Conservation (phyloP, 2,888 invertebrate genomes). For the Chrysotoxum bicinctum region DNA sequence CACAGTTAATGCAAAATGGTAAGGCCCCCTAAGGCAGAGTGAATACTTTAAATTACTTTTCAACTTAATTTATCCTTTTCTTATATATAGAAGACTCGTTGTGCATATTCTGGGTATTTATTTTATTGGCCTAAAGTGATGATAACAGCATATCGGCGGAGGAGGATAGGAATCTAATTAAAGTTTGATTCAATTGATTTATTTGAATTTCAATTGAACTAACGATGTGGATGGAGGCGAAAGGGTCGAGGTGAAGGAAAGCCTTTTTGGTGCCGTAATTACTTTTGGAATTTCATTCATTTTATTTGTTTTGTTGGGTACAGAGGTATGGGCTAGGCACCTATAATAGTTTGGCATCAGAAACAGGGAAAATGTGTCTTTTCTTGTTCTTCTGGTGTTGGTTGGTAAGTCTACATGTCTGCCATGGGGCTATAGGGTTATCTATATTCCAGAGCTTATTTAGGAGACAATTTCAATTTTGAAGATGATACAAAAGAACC, state of each 20-base stretch:
- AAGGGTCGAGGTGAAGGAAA: neutral
- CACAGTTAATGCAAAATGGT: neutral
- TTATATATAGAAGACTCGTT: neutral
- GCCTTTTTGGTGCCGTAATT: slow-evolving; percentile 28
- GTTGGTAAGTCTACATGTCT: too few species aligned
- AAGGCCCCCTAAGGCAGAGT: neutral
- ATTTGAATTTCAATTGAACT: slow-evolving; percentile 52
- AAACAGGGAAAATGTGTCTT: neutral
- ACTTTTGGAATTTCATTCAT: slow-evolving; percentile 13
- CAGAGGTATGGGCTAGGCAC: neutral
- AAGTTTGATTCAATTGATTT: slow-evolving; percentile 60
- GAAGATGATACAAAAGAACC: neutral
- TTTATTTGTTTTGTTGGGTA: neutral
- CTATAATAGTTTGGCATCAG: neutral
- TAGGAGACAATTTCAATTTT: neutral
- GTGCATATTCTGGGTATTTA: neutral
- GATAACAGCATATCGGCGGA: neutral
- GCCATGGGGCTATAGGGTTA: too few species aligned
- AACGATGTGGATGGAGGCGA: neutral
- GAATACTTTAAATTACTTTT: slow-evolving; percentile 16
- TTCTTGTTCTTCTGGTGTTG: neutral
- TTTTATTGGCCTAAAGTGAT: slow-evolving; percentile 9
- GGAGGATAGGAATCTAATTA: slow-evolving; percentile 35
- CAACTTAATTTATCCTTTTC: slow-evolving; percentile 23
- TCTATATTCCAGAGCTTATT: neutral